A percentile compares a stretch with the other conserved stretches of the same genome.
Evolutionary conservation across 2,888 invertebrate species (phyloP).

Genomic region (Ptilodon capucinus): DNA sequence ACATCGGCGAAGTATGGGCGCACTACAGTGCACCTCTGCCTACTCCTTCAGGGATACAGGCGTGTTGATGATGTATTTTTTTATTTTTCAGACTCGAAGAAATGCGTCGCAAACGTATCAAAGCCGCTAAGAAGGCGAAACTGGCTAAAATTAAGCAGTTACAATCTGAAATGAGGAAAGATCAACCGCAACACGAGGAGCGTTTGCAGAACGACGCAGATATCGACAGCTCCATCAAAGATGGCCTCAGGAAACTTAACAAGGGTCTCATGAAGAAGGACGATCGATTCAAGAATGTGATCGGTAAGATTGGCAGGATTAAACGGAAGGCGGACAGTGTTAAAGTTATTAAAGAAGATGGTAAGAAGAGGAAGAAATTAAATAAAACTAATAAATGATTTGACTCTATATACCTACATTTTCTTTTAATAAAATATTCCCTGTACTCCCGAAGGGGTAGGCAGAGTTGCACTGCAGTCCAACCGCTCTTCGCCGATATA

Average conservation of each 20-base stretch:
- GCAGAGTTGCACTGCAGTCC: too few relatives aligned
- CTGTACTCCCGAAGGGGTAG: too few relatives aligned
- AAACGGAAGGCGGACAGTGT: conserved; percentile 68
- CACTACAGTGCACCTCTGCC: too few relatives aligned
- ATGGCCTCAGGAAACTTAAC: conserved; percentile 65
- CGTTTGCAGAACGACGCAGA: conserved; percentile 42
- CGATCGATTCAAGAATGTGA: conserved; percentile 71
- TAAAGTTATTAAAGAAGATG: conserved; percentile 29
- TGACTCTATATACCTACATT: not conserved
- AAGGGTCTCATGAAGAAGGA: conserved; percentile 75
- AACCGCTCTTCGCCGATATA: too few relatives aligned
- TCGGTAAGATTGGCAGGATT: conserved; percentile 71
- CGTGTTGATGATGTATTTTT: too few relatives aligned
- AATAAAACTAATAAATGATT: conserved; percentile 15
- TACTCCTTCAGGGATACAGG: too few relatives aligned
- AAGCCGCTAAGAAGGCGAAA: conserved; percentile 70
- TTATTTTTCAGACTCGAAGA: conserved; percentile 76
- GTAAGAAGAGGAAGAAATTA: conserved; percentile 45
- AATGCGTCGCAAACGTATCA: conserved; percentile 69
- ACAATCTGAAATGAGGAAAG: conserved; percentile 53
- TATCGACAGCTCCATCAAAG: conserved; percentile 63
- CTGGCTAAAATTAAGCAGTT: conserved; percentile 64
- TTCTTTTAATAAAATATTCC: not conserved
- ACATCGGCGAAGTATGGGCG: too few relatives aligned
- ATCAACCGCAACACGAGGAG: conserved; percentile 33